Conservation (phyloP, 2,888 invertebrate species). For the Sisyra terminalis region DNA sequence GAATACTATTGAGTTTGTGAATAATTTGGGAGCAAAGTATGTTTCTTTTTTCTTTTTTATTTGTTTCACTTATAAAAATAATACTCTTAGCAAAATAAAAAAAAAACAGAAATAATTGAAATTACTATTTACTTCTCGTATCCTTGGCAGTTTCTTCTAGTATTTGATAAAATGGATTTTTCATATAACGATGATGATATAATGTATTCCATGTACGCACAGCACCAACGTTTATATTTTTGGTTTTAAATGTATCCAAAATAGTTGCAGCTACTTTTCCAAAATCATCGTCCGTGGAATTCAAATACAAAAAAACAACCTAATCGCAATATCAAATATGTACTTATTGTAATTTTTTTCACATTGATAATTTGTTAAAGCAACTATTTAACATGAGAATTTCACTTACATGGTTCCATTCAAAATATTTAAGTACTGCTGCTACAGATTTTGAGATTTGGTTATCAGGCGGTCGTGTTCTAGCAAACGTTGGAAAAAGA, state of each 20-base stretch:
- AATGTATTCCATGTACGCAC: constrained; percentile 47
- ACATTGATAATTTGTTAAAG: background rate
- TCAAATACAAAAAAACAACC: constrained; percentile 71
- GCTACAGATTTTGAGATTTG: constrained; percentile 88
- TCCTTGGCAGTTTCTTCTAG: constrained; percentile 68
- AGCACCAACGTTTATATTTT: constrained; percentile 53
- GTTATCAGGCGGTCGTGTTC: constrained; percentile 83
- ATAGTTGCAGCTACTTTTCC: constrained; percentile 66
- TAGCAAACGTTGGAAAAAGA: constrained; percentile 78
- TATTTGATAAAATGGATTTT: constrained; percentile 72
- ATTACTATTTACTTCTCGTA: constrained; percentile 62
- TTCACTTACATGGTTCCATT: constrained; percentile 72
- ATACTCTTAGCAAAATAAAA: no score
- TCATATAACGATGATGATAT: constrained; percentile 67
- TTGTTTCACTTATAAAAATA: no score
- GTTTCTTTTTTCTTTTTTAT: no score
- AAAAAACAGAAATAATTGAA: no score
- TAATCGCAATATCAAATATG: constrained; percentile 21
- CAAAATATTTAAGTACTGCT: constrained; percentile 65
- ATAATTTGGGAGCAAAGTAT: no score
- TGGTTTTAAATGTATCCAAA: constrained; percentile 47
- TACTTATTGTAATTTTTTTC: background rate
- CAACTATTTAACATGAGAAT: background rate
- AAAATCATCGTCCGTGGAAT: constrained; percentile 58
- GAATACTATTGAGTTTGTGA: no score